phyloP scores from a whole-genome alignment of 2,113 vertebrate genomes.

The Chelonoidis abingdonii region DNA sequence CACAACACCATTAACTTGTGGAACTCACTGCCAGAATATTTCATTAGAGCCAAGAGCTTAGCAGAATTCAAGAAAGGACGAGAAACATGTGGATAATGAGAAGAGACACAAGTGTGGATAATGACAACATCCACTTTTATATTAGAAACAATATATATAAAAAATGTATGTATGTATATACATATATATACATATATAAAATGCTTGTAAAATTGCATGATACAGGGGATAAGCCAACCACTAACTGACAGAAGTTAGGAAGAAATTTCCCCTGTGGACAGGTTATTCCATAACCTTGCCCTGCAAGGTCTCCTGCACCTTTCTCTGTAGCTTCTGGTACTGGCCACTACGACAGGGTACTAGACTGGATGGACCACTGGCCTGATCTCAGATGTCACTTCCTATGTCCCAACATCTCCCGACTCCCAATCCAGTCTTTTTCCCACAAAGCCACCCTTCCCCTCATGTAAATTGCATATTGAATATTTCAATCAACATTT shows the following conservation, averaged over 20 bases:
- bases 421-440: background rate
- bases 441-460: slow-evolving; percentile 3
- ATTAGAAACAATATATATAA: background rate
- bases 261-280: slow-evolving; percentile 24
- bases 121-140: slow-evolving; percentile 21
- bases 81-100: slow-evolving; percentile 32
- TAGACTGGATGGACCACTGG: background rate
- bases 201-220: background rate
- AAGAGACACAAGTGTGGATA: slow-evolving; percentile 26
- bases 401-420: background rate
- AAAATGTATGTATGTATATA: too few relatives aligned
- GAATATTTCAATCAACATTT: slow-evolving; percentile 2
- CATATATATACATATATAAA: background rate
- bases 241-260: slow-evolving; percentile 25
- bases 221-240: background rate
- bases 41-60: slow-evolving; percentile 22
- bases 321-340: slow-evolving; percentile 1
- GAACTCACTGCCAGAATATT: slow-evolving; percentile 45
- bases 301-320: background rate
- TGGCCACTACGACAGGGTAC: background rate
- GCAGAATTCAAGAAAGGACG: slow-evolving; percentile 28
- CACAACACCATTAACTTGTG: slow-evolving; percentile 41
- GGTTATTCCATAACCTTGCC: slow-evolving; percentile 4
- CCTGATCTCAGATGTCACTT: slow-evolving; percentile 3
- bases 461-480: slow-evolving; percentile 26